Evolutionary conservation across 2,113 vertebrate genomes (phyloP), one percentile per base, ranked within the genome.

Genomic region (Melierax canorus): DNA sequence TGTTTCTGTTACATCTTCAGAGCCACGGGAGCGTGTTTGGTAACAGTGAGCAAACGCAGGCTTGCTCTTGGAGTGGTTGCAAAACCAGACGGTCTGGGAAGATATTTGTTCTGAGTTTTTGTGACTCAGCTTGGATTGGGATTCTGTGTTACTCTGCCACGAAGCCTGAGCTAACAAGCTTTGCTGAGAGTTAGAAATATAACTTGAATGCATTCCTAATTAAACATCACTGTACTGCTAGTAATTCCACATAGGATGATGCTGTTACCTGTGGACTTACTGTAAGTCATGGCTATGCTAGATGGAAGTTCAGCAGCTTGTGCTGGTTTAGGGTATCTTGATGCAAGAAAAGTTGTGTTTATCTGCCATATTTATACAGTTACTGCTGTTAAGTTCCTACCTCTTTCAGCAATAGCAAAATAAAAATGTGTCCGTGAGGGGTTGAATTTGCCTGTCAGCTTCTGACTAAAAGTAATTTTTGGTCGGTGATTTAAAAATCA

Each of bases 31-130:
- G 27, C 0, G 2, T 32, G 6, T 30, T 48, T 30, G 68, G 68
- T 41, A 62, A 26, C 41, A 43, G 90, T 5, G 59, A 83, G 29
- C 45, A 59, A 71, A 67, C 5, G 2, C 5, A 3, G 55, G 24
- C 21, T 64, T 0, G 0, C 36, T 43, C 19, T 64, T 23, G 55
- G 5, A 5, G 36, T 0, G 0, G 19, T 3, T 74, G 55, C n/a
- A 46, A 21, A 62, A 46, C 32, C 46, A 12, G 51, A 11, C 59
- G 29, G 20, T 12, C 20, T 50, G 73, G 43, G 36, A 19, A 68
- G 74, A n/a, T 26, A 10, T 1, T 66, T 26, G 9, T 63, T 75
- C 59, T 77, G 63, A 77, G 27, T 67, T 77, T 59, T 24, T 60
- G 62, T 64, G 66, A 60, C 62, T 85, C 43, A 5, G 3, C 20